These are phyloP conservation scores for Atta cephalotes DNA, from an alignment of 1,140 invertebrate genomes.

Conservation along the genomic window DNA sequence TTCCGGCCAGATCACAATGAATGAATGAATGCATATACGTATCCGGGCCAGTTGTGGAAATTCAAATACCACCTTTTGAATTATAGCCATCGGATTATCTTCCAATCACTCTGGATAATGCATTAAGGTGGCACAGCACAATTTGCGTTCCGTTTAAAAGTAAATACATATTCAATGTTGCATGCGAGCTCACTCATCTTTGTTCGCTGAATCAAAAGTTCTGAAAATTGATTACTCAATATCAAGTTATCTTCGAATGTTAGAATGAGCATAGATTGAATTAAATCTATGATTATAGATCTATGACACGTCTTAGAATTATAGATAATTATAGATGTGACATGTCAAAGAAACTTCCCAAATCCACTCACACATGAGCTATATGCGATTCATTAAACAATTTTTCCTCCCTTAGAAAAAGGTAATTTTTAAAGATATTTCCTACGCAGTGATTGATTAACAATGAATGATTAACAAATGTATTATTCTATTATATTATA, in stretches of 20 bases:
- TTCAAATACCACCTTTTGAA: conserved; percentile 75
- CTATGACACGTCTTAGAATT: background rate
- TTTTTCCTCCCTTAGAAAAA: no score
- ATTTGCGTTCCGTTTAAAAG: background rate
- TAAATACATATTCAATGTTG: background rate
- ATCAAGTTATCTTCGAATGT: background rate
- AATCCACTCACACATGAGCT: background rate
- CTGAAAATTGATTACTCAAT: conserved; percentile 12
- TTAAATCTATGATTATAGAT: background rate
- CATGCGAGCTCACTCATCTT: conserved; percentile 11
- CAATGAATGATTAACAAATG: no score
- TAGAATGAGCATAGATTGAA: conserved; percentile 8
- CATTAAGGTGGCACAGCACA: background rate
- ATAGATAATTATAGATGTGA: background rate
- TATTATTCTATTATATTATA: no score
- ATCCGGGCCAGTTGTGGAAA: conserved; percentile 44
- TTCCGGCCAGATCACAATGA: conserved; percentile 9
- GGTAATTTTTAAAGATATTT: background rate
- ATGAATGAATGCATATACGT: conserved; percentile 22
- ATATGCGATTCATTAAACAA: background rate
- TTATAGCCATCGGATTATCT: conserved; percentile 76
- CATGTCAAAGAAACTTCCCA: background rate
- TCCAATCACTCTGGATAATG: conserved; percentile 64
- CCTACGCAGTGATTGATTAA: background rate
- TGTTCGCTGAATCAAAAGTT: background rate